phyloP scores from a whole-genome alignment of 2,113 vertebrate species.

The Hippocampus guttulatus region DNA sequence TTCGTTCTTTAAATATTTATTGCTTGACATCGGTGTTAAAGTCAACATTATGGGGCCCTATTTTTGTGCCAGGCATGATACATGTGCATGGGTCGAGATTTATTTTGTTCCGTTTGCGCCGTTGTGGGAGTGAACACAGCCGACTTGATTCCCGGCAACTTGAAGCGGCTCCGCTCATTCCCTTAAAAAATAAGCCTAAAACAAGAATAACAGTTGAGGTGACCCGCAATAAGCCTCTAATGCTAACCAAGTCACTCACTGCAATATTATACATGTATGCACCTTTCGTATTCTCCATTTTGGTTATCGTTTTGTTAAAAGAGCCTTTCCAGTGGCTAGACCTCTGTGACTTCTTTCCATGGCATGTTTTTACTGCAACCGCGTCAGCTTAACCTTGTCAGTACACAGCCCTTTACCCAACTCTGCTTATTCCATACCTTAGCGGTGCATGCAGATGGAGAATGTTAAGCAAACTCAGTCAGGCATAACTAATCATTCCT shows the following conservation, averaged over 20 bases:
- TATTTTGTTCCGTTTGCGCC: no score
- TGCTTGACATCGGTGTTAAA: no score
- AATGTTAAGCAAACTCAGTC: slow-evolving; percentile 68
- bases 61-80: no score
- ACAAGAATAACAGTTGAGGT: background rate
- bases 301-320: slow-evolving; percentile 16
- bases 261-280: background rate
- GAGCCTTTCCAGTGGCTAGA: slow-evolving; percentile 45
- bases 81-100: no score
- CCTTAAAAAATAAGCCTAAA: background rate
- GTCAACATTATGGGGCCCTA: no score
- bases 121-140: no score
- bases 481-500: slow-evolving; percentile 76
- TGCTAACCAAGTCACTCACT: background rate
- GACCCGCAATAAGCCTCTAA: background rate
- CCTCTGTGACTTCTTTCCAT: slow-evolving; percentile 51
- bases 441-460: slow-evolving; percentile 68
- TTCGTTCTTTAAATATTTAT: no score
- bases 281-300: slow-evolving; percentile 6
- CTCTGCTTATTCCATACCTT: slow-evolving; percentile 64
- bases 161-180: no score
- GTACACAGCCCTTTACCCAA: slow-evolving; percentile 48
- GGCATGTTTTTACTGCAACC: slow-evolving; percentile 55
- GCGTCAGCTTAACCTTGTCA: slow-evolving; percentile 71
- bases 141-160: no score